Base-by-base conservation (phyloP, 2,888 invertebrate genomes). In the Atrina japonica region DNA sequence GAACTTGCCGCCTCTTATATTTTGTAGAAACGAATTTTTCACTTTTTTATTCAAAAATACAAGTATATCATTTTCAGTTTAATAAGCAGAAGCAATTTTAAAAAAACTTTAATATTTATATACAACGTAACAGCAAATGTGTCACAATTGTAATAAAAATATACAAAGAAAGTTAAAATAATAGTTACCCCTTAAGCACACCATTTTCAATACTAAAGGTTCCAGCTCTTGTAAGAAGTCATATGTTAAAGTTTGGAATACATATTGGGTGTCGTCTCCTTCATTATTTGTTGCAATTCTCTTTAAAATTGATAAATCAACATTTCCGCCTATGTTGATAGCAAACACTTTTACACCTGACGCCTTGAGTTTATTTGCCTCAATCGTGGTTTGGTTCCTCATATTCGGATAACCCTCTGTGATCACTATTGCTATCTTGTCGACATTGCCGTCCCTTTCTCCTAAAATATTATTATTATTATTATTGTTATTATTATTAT, bases 391-490 rank as follows among this genome's bases (percentile, higher is more conserved):
- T 25, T 41, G 41, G 1, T 50, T 41, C 30, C 52, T 64, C 11
- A 29, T 40, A 6, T 52, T 50, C 23, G 64, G 53, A 25, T 21
- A 35, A 0, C 64, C 64, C 18, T 64, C 64, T 16, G 53, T 64
- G 25, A 64, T 53, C 7, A 64, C 64, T 43, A 64, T 64, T 16
- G 64, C 64, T 18, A 64, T 64, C 18, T 64, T 64, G 14, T 52
- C 52, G 27, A 64, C 21, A 25, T 59, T 59, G 21, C 18, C 6
- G 21, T 47, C 47, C n/a, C 18, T 47, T 5, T 5, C 35, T 11
- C 35, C 35, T 35, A 11, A n/a, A n/a, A n/a, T n/a, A n/a, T n/a
- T n/a, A n/a, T n/a, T n/a, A n/a, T n/a, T n/a, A n/a, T n/a, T n/a
- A n/a, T n/a, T n/a, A n/a, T n/a, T n/a, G n/a, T n/a, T n/a, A n/a